A percentile compares a stretch with the other conserved stretches of the same genome.
Evolutionary conservation across 2,113 vertebrate genomes (phyloP).

Genomic region (Entosphenus tridentatus): DNA sequence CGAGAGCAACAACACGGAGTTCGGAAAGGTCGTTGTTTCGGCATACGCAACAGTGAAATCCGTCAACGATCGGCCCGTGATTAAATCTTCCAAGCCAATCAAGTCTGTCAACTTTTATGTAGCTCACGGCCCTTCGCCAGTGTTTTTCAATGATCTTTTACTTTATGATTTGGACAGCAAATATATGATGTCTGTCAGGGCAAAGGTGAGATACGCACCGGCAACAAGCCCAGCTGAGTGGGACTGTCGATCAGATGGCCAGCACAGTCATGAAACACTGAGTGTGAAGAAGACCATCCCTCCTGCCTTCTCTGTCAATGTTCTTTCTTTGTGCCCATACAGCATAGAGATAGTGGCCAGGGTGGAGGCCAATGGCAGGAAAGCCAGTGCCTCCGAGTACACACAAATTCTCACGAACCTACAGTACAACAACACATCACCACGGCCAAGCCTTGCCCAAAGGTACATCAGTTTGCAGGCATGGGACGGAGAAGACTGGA

Average conservation of each 20-base stretch:
- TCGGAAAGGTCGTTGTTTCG: not conserved
- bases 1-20: constrained; percentile 2
- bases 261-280: not conserved
- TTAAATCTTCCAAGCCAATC: not conserved
- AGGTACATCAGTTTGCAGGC: not conserved
- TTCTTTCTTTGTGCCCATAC: not conserved
- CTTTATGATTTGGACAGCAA: not conserved
- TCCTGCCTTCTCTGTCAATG: not conserved
- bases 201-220: not conserved
- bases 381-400: not conserved
- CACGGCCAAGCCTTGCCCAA: not conserved
- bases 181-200: not conserved
- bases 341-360: not conserved
- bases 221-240: not conserved
- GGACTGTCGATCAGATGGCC: not conserved
- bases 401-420: not conserved
- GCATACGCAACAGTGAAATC: not conserved
- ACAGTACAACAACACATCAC: constrained; percentile 5
- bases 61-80: not conserved
- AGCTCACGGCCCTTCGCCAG: not conserved
- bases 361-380: not conserved
- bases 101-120: not conserved
- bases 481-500: constrained; percentile 4
- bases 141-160: not conserved
- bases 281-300: not conserved